These are phyloP conservation scores for Tursiops truncatus DNA, from an alignment of 2,113 vertebrate species.

Conservation along the genomic window DNA sequence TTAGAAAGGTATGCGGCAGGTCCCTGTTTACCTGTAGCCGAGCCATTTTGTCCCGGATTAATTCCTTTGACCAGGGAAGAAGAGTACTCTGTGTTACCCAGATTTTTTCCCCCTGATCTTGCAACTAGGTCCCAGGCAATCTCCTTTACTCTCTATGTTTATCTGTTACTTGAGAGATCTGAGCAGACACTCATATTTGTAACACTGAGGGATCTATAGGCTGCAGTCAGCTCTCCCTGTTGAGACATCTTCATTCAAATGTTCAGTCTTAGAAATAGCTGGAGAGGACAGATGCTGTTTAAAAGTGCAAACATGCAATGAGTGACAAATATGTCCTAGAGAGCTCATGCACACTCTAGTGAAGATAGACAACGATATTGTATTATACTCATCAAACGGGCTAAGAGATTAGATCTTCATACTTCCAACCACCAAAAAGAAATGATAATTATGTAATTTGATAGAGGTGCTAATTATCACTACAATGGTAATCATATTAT, in stretches of 20 bases:
- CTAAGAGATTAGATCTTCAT: not conserved
- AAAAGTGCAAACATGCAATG: not conserved
- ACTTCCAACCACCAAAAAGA: not conserved
- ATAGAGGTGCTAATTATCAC: not conserved
- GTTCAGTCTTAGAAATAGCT: not conserved
- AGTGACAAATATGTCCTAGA: not conserved
- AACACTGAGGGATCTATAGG: not conserved
- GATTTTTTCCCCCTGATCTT: not conserved
- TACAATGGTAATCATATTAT: not conserved
- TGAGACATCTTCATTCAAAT: not conserved
- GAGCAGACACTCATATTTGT: not conserved
- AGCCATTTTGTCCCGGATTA: not conserved
- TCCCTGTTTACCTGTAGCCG: not conserved
- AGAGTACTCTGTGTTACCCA: not conserved
- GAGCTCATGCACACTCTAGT: not conserved
- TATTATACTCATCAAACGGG: not conserved
- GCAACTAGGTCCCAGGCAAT: not conserved
- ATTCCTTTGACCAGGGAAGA: conserved; percentile 4
- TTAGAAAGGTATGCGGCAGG: not conserved
- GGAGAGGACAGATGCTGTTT: not conserved
- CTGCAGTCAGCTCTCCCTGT: not conserved
- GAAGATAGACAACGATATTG: not conserved
- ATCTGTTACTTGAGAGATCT: not conserved
- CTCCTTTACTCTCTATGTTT: not conserved
- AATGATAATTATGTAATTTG: not conserved